Percentiles rank a stretch among this genome's conserved stretches.
These are phyloP conservation scores for Sebastes schlegelii DNA, from an alignment of 2,113 vertebrate genomes.

Conservation along the genomic window DNA sequence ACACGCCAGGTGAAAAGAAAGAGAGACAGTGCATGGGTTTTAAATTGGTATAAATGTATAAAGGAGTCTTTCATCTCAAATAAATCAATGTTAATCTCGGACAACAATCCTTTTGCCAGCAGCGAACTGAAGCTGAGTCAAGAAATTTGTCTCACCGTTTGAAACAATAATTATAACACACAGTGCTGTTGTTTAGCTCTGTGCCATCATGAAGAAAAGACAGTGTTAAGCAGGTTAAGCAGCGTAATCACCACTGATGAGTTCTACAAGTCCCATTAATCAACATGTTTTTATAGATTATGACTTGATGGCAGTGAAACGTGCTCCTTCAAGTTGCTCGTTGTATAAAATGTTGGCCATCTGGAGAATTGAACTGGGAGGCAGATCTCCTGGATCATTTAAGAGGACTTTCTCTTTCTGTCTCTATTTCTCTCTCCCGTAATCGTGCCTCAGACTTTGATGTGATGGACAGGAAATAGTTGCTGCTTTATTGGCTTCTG, in stretches of 20 bases:
- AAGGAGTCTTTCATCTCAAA: slow-evolving; percentile 58
- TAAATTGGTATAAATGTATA: slow-evolving; percentile 54
- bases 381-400: slow-evolving; percentile 63
- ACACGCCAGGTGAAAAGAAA: slow-evolving; percentile 69
- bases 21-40: slow-evolving; percentile 46
- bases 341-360: slow-evolving; percentile 51
- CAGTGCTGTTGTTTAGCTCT: slow-evolving; percentile 20
- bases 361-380: slow-evolving; percentile 60
- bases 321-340: slow-evolving; percentile 4
- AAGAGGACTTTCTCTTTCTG: slow-evolving; percentile 53
- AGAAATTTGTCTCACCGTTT: slow-evolving; percentile 50
- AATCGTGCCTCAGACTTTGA: slow-evolving; percentile 72
- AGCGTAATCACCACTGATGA: slow-evolving; percentile 35
- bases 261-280: slow-evolving; percentile 56
- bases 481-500: slow-evolving; percentile 80
- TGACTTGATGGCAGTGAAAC: slow-evolving; percentile 33
- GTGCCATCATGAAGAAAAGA: slow-evolving; percentile 39
- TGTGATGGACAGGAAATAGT: slow-evolving; percentile 80
- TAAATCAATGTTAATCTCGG: slow-evolving; percentile 52
- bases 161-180: slow-evolving; percentile 36
- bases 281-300: slow-evolving; percentile 34
- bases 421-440: slow-evolving; percentile 43
- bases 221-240: slow-evolving; percentile 38
- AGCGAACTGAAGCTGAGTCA: slow-evolving; percentile 22
- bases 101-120: slow-evolving; percentile 57